Evolutionary conservation across 2,888 invertebrate genomes (phyloP), one percentile per base, ranked within the genome.

Genomic region (Orthosia cruda): DNA sequence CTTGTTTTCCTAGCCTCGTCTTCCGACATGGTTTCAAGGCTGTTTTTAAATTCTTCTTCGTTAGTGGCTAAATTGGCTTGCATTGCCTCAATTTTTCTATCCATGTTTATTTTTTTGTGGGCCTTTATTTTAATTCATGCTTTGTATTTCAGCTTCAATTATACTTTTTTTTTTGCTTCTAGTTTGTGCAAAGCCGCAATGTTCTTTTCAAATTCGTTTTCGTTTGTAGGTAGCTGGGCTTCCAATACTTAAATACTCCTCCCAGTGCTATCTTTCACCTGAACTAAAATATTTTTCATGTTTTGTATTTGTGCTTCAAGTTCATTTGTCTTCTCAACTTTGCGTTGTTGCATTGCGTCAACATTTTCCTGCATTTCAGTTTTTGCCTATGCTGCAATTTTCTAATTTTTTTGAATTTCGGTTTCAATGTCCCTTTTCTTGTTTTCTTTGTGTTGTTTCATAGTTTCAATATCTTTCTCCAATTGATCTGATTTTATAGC

Each of bases 21-120:
- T 18, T 57, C 26, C 47, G 3, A 45, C 61, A 78, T 50, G n/a
- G 11, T 47, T 49, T 52, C 59, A 40, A 68, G 32, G 45, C 16
- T 16, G 13, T 47, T 59, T 71, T 49, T n/a, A 47, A 70, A 52
- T 45, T 76, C 55, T 58, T n/a, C 20, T 18, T 58, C 71, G 3
- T 32, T 40, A 12, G 20, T 50, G 4, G 15, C 45, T 47, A 78
- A 50, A 20, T 9, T 58, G 26, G 16, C 15, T 18, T 74, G 58
- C 52, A 74, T 45, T 20, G 20, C 20, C 26, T 64, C 75, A 54
- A 74, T 75, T 11, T 75, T 74, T 12, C 49, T 49, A 23, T 58
- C 47, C 61, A 62, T 52, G 15, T 52, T 50, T 18, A 50, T 18
- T 45, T 64, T n/a, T 26, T 52, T 45, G 59, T 58, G 26, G 18